Percentiles rank a stretch among this genome's conserved stretches.
Conservation (phyloP, 2,888 invertebrate genomes). For the Formica aserva region DNA sequence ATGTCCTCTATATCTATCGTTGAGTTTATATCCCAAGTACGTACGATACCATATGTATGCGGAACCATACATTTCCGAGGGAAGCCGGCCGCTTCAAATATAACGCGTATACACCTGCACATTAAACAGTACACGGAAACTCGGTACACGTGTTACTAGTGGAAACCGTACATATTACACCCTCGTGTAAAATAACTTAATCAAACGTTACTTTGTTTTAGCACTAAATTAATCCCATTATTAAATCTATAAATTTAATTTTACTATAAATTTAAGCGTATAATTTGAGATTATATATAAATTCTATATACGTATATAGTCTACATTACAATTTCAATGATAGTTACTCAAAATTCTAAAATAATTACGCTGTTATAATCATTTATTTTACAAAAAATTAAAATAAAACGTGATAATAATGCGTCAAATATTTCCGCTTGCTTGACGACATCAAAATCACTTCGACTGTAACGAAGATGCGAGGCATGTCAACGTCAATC, state of each 20-base stretch:
- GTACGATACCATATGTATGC: slow-evolving; percentile 28
- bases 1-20: slow-evolving; percentile 24
- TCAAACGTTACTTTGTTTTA: slow-evolving; percentile 25
- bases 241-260: background rate
- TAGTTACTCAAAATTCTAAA: background rate
- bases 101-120: background rate
- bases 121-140: slow-evolving; percentile 29
- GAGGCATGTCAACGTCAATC: slow-evolving; percentile 70
- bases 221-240: background rate
- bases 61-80: slow-evolving; percentile 23
- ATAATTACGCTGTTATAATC: background rate
- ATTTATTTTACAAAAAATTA: background rate
- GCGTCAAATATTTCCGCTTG: background rate
- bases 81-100: slow-evolving; percentile 19
- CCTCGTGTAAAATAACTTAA: slow-evolving; percentile 23
- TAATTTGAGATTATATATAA: background rate
- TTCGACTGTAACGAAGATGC: slow-evolving; percentile 64
- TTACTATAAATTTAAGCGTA: background rate
- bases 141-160: slow-evolving; percentile 34
- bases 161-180: slow-evolving; percentile 10
- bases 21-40: slow-evolving; percentile 34
- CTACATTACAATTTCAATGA: background rate
- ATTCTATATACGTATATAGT: background rate
- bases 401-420: background rate
- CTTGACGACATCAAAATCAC: slow-evolving; percentile 64